Evolutionary conservation across 2,113 vertebrate genomes (phyloP), one percentile per base, ranked within the genome.

Genomic region (Motacilla tschutschensis): DNA sequence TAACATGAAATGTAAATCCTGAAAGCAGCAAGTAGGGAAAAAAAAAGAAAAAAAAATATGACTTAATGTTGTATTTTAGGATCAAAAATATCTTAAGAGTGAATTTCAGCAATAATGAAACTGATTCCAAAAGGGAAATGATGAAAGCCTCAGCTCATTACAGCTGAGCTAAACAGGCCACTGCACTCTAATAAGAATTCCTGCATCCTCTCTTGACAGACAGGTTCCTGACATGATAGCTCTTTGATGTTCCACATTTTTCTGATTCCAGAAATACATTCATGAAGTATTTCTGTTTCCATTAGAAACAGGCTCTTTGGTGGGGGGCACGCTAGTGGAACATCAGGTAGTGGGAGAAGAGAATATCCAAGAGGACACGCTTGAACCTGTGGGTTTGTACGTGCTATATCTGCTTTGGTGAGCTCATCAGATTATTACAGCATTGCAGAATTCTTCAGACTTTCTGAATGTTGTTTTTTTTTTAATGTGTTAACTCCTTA

Each of bases 101-200:
- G 47, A 76, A 66, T 70, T 67, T 89, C 46, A 82, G 57, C 60
- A 77, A 74, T 65, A 19, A 89, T 88, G 54, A 74, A 94, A 69
- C 47, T 63, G 9, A 43, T 89, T 91, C 83, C 38, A n/a, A 55
- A 83, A 70, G 17, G 48, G 75, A 81, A 75, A 81, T 78, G 66
- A 92, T 94, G 83, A 94, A 92, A 93, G 75, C 60, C 33, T 82
- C 53, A 55, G 87, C 80, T 91, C 75, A 82, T 77, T 90, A 74
- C 66, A 79, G 36, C 48, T 82, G 79, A 93, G 70, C 67, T 84
- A 92, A 93, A 60, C 71, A 87, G 90, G 64, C 67, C 81, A 87
- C 57, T 77, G 83, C 46, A 64, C 38, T 71, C 47, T 79, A 70
- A 70, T 78, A 69, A 78, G 60, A 83, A 82, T 70, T 82, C 80